Conservation (phyloP, 2,888 invertebrate genomes). For the Eupithecia vulgata region DNA sequence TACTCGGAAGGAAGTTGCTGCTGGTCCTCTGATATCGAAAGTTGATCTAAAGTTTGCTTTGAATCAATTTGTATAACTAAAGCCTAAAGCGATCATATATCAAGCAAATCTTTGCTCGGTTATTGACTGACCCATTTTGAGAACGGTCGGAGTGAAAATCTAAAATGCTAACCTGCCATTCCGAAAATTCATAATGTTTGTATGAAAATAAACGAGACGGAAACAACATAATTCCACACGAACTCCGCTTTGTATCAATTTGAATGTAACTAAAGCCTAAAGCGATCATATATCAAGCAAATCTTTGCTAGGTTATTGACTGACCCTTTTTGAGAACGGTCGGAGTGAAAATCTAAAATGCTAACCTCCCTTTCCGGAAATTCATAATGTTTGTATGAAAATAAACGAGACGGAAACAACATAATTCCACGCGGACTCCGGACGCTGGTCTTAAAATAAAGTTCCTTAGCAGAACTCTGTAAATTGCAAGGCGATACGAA, state of each 20-base stretch:
- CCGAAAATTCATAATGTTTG: neutral
- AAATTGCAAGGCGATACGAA: constrained; percentile 15
- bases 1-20: neutral
- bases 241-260: neutral
- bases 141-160: neutral
- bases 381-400: neutral
- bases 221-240: constrained; percentile 15
- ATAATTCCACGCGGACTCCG: constrained; percentile 9
- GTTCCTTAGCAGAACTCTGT: constrained; percentile 16
- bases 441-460: constrained; percentile 11
- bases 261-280: neutral
- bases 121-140: neutral
- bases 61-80: too few species aligned
- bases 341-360: neutral
- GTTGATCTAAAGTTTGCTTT: neutral
- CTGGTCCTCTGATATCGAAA: neutral
- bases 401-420: constrained; percentile 10
- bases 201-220: constrained; percentile 6
- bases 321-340: neutral
- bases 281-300: neutral
- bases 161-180: neutral
- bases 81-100: neutral
- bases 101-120: neutral
- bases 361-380: neutral
- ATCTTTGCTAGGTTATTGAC: neutral